Conservation (phyloP, 1,140 invertebrate species). For the Bombus superbus region DNA sequence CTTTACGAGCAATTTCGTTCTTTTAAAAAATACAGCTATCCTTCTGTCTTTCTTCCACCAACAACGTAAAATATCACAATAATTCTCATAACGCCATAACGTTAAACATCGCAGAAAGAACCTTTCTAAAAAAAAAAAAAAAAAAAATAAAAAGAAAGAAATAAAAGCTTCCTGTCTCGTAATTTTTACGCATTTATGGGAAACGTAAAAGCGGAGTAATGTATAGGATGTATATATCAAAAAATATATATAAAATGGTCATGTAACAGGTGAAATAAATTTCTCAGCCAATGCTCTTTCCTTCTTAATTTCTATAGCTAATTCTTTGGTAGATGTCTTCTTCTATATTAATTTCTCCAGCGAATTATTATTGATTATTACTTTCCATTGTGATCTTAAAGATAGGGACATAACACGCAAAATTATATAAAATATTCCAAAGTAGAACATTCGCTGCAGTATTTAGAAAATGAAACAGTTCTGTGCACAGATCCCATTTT, state of each 20-base stretch:
- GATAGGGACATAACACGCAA: not conserved
- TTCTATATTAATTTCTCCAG: no score
- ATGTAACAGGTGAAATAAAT: no score
- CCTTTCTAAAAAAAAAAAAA: not conserved
- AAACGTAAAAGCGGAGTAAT: no score
- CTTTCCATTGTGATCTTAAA: no score
- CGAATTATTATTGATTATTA: no score
- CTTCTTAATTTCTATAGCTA: no score
- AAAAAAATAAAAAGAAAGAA: not conserved
- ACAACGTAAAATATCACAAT: not conserved
- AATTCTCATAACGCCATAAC: not conserved
- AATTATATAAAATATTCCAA: not conserved
- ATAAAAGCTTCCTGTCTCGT: not conserved
- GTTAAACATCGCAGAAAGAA: not conserved
- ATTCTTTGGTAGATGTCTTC: no score
- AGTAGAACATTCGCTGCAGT: not conserved
- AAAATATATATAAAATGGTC: no score
- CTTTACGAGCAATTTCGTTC: not conserved
- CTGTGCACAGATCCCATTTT: not conserved
- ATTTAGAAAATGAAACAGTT: not conserved
- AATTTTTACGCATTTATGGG: no score
- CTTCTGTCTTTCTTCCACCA: not conserved
- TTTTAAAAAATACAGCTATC: not conserved
- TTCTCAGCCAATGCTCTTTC: no score
- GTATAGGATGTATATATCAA: no score